Evolutionary conservation across 2,113 vertebrate species (phyloP).

Genomic region (Pristiophorus japonicus): DNA sequence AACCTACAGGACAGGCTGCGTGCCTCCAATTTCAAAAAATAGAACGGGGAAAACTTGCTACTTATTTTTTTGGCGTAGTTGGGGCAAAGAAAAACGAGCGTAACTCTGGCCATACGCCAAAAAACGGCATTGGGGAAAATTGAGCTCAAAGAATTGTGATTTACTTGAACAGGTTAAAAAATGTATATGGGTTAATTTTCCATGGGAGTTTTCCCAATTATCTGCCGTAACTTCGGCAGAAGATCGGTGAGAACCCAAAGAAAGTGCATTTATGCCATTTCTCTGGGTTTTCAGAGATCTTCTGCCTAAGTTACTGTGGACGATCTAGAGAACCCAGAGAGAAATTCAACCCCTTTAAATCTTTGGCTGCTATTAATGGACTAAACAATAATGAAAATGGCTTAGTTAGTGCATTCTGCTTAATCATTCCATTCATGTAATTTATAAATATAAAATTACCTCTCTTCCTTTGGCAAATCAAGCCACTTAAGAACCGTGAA

Average conservation of each 20-base stretch:
- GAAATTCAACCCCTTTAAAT: background rate
- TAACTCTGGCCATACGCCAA: too few species aligned
- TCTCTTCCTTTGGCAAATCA: conserved; percentile 23
- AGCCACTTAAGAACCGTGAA: conserved; percentile 18
- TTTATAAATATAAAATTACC: conserved; percentile 20
- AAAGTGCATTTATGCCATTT: background rate
- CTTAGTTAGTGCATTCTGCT: background rate
- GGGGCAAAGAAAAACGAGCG: too few species aligned
- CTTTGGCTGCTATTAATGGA: background rate
- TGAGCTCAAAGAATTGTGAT: too few species aligned
- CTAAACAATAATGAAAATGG: background rate
- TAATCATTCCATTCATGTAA: background rate
- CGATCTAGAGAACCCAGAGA: too few species aligned
- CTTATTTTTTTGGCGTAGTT: too few species aligned
- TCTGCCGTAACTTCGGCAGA: background rate
- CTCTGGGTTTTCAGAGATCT: background rate
- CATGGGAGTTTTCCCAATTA: background rate
- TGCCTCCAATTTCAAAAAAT: too few species aligned
- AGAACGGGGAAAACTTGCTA: too few species aligned
- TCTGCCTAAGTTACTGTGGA: background rate
- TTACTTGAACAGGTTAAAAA: background rate
- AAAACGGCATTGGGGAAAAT: too few species aligned
- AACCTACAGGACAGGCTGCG: too few species aligned
- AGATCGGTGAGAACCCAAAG: background rate
- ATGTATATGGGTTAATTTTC: background rate